Evolutionary conservation across 2,888 invertebrate species (phyloP).

Genomic region (Diogma glabrata): DNA sequence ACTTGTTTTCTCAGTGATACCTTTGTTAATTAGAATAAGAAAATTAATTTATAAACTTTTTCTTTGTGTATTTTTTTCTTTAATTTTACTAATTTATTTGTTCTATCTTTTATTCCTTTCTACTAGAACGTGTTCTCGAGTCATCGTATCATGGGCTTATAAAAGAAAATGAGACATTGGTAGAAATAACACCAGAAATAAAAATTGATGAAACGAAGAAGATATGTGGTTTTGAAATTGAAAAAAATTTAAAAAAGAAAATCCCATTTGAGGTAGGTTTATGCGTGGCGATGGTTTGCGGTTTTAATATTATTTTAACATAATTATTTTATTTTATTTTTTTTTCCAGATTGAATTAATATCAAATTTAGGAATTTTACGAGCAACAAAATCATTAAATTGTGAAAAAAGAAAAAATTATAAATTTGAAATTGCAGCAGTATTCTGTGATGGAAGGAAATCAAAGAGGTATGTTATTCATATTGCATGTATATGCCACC

Average conservation of each 20-base stretch:
- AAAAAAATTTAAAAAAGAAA: constrained; percentile 86
- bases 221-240: constrained; percentile 79
- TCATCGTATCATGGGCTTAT: constrained; percentile 88
- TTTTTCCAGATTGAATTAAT: constrained; percentile 51
- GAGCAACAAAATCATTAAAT: constrained; percentile 73
- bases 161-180: constrained; percentile 83
- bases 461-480: constrained; percentile 74
- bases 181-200: constrained; percentile 87
- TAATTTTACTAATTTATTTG: neutral
- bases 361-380: constrained; percentile 66
- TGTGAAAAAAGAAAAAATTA: constrained; percentile 90
- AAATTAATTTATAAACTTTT: no score
- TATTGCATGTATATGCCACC: no score
- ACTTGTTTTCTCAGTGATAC: no score
- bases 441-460: constrained; percentile 79
- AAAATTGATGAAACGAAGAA: constrained; percentile 63
- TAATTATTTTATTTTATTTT: constrained; percentile 14
- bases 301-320: neutral
- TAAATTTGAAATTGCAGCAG: constrained; percentile 90
- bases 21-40: no score
- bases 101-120: constrained; percentile 10
- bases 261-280: constrained; percentile 72
- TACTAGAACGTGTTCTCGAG: constrained; percentile 45
- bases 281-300: no score
- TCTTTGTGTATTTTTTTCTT: neutral